phyloP scores from a whole-genome alignment of 2,113 vertebrate species.

The Epinephelus lanceolatus region DNA sequence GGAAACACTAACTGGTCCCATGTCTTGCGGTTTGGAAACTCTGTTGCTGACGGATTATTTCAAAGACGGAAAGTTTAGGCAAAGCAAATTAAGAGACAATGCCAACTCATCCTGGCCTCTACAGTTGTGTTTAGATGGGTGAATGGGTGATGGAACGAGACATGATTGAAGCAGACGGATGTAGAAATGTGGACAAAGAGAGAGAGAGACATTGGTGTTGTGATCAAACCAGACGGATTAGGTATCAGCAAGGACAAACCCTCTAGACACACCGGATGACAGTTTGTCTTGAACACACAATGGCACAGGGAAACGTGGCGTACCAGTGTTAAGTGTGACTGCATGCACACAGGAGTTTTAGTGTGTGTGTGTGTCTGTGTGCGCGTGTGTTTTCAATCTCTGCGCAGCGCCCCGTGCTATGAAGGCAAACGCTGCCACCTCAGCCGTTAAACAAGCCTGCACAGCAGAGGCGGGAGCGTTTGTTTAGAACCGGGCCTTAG shows the following conservation, averaged over 20 bases:
- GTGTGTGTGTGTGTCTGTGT: conserved; percentile 31
- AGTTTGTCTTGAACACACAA: conserved; percentile 50
- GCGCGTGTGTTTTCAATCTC: conserved; percentile 67
- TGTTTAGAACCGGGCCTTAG: conserved; percentile 79
- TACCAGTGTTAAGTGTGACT: conserved; percentile 29
- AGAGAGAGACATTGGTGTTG: conserved; percentile 18
- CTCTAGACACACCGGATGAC: conserved; percentile 43
- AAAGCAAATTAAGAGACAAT: conserved; percentile 30
- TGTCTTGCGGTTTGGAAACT: conserved; percentile 65
- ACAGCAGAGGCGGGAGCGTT: conserved; percentile 69
- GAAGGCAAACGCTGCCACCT: conserved; percentile 78
- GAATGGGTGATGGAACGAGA: conserved; percentile 10
- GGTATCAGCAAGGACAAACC: conserved; percentile 51
- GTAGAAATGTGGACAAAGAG: neutral
- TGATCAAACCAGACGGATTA: conserved; percentile 39
- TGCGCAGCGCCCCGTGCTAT: conserved; percentile 67
- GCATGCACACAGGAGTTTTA: conserved; percentile 15
- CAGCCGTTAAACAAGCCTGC: conserved; percentile 78
- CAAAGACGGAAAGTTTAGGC: conserved; percentile 46
- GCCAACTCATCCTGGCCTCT: conserved; percentile 18
- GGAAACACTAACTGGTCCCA: conserved; percentile 55
- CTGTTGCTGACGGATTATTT: conserved; percentile 39
- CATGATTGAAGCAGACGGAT: neutral
- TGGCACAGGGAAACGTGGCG: conserved; percentile 26
- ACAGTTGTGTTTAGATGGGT: neutral